Percentiles rank a stretch among this genome's conserved stretches.
These are phyloP conservation scores for Tanaodytes sp. DNA, from an alignment of 2,888 invertebrate genomes.

Conservation along the genomic window DNA sequence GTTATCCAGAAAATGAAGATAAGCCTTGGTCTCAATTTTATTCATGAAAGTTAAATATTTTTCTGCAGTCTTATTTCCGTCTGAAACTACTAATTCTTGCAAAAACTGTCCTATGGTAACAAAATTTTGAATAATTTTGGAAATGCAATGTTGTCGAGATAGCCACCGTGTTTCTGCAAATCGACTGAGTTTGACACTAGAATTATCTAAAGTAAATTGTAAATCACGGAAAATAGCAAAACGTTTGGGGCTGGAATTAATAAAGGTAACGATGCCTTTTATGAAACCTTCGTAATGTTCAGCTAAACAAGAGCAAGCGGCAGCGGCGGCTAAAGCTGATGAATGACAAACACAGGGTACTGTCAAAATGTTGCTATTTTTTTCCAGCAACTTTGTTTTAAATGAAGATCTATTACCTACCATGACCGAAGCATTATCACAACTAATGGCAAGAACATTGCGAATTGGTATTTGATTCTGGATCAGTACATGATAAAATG, in stretches of 20 bases:
- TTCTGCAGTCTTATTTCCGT: no score
- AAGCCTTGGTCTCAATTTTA: slow-evolving; percentile 3
- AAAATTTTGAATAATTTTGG: slow-evolving; percentile 1
- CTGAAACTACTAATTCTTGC: no score
- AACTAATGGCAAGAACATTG: slow-evolving; percentile 4
- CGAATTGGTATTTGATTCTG: slow-evolving; percentile 10
- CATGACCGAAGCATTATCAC: slow-evolving; percentile 24
- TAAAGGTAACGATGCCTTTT: slow-evolving; percentile 1
- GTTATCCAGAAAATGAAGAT: slow-evolving; percentile 16
- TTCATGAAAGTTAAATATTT: background rate
- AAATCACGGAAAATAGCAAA: slow-evolving; percentile 9
- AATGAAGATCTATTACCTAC: slow-evolving; percentile 10
- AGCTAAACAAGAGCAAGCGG: slow-evolving; percentile 4
- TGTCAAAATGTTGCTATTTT: background rate
- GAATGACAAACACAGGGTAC: slow-evolving; percentile 38
- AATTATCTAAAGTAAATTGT: slow-evolving; percentile 1
- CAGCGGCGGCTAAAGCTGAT: slow-evolving; percentile 20
- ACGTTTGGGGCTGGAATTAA: slow-evolving; percentile 16
- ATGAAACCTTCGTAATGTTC: slow-evolving; percentile 1
- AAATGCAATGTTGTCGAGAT: background rate
- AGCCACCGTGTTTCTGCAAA: slow-evolving; percentile 19
- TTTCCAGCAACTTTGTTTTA: slow-evolving; percentile 7
- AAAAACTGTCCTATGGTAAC: background rate
- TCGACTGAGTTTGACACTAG: slow-evolving; percentile 1
- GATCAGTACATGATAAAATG: background rate